Evolutionary conservation across 2,113 vertebrate species (phyloP), one percentile per base, ranked within the genome.

Genomic region (Clinocottus analis): DNA sequence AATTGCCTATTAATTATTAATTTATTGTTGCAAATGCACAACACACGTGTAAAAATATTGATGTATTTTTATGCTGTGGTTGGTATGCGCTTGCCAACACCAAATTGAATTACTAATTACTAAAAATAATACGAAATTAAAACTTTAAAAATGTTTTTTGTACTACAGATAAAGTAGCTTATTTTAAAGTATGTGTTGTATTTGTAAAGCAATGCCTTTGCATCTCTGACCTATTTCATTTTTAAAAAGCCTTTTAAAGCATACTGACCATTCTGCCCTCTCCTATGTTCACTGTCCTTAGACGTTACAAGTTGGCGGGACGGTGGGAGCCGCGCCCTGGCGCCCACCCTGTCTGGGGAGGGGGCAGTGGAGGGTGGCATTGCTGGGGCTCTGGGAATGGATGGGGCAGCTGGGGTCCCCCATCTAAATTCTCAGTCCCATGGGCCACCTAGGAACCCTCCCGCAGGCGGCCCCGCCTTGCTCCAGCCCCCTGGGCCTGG

Each of bases 291-390:
- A 1, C 37, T 77, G 29, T 88, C 37, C 51, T 56, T 85, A 98
- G 97, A 97, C 92, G 96, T 96, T 81, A 95, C 96, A 86, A 97
- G 94, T 84, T 97, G 97, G 97, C 96, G 97, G 96, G 97, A 97
- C 66, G 97, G 97, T 95, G 97, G 97, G 93, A 96, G 96, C 92
- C 96, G 96, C 82, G 95, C 92, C 83, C 66, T 95, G 94, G 93
- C 92, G 73, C 95, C 94, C 95, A 92, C 93, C 94, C 90, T 93
- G 87, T 75, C 90, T 85, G 95, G 94, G 91, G 95, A 95, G 93
- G 95, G 93, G 92, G 93, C 89, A 45, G 91, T 59, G 47, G 94
- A 95, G 89, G 94, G 93, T 83, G 93, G 96, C 93, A 83, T 84
- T 89, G 95, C 90, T 85, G 94, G 90, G 80, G 77, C 90, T 87